Base-by-base conservation (phyloP, 2,888 invertebrate species). In the Xestoiulus laeticollis region DNA sequence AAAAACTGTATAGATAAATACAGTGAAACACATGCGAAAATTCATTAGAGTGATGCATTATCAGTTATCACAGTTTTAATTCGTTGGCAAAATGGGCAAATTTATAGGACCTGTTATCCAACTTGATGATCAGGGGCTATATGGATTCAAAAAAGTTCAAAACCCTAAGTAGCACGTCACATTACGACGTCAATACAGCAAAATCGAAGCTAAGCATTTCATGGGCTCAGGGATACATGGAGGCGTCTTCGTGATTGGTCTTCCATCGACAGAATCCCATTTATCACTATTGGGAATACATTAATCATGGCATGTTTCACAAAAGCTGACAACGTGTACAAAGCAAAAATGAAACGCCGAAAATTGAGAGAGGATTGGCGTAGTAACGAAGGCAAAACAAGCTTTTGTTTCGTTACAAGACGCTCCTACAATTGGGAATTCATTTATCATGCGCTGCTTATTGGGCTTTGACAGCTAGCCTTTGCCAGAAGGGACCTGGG, bases 251-350 rank as follows among this genome's bases (percentile, higher is more conserved):
- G 83, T 83, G 83, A 83, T 83, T 83, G 83, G 83, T 83, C 33
- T 83, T 83, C 59, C 84, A 85, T 85, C 43, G 85, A 43, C 30
- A 43, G 43, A 85, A 19, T 33, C 59, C 68, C 86, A 86, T 86
- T 86, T 68, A 86, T 86, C 86, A 86, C 86, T 86, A 86, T 86
- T 86, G 86, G 86, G 86, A 86, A 86, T 68, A 68, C 86, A 86
- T 86, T 86, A 86, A 86, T 86, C 86, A 86, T 86, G 86, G 86
- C 86, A 86, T 86, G 86, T 86, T 86, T 30, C 86, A 86, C 86
- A 86, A 86, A 86, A 59, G 68, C 86, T 86, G 86, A 86, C 86
- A 86, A 53, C 32, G 26, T 86, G 86, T 59, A 59, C 53, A 86
- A 86, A 86, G 86, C 86, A 53, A 86, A 86, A 86, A 86, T 59